Evolutionary conservation across 2,797 vertebrate genomes (phyloP).

Genomic region (Knipowitschia caucasica): DNA sequence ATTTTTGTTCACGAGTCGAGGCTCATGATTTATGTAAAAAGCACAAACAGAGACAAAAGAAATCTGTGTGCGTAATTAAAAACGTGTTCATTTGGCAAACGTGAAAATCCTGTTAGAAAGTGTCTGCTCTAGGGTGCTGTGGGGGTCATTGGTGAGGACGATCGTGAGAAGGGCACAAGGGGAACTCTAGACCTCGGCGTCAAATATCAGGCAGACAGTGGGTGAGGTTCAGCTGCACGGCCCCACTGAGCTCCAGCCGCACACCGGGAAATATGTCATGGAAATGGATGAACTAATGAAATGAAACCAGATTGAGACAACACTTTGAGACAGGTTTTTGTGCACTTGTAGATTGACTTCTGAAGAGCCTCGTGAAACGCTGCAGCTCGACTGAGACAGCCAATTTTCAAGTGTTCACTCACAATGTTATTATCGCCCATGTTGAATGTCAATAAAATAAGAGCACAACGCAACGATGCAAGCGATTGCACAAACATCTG

Average conservation of each 20-base stretch:
- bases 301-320: constrained; percentile 44
- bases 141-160: constrained; percentile 52
- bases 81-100: constrained; percentile 7
- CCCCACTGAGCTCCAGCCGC: constrained; percentile 49
- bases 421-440: constrained; percentile 47
- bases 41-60: constrained; percentile 17
- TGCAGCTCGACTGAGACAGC: constrained; percentile 26
- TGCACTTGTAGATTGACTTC: constrained; percentile 16
- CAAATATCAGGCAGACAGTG: constrained; percentile 70
- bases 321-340: constrained; percentile 34
- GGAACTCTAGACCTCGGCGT: constrained; percentile 65
- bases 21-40: constrained; percentile 3
- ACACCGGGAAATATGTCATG: constrained; percentile 62
- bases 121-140: constrained; percentile 11
- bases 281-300: constrained; percentile 66
- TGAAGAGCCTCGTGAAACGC: constrained; percentile 5
- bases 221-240: constrained; percentile 64
- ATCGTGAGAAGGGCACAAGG: constrained; percentile 57
- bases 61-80: constrained; percentile 11
- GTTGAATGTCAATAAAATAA: constrained; percentile 46
- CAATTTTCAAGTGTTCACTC: constrained; percentile 33
- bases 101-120: constrained; percentile 10
- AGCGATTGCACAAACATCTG: too few species aligned
- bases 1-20: constrained; percentile 21
- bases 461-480: constrained; percentile 34